Percentiles rank a stretch among this genome's conserved stretches.
These are phyloP conservation scores for Palythoa heliodiscus DNA, from an alignment of 92 coral and sea anemone species.

Conservation along the genomic window DNA sequence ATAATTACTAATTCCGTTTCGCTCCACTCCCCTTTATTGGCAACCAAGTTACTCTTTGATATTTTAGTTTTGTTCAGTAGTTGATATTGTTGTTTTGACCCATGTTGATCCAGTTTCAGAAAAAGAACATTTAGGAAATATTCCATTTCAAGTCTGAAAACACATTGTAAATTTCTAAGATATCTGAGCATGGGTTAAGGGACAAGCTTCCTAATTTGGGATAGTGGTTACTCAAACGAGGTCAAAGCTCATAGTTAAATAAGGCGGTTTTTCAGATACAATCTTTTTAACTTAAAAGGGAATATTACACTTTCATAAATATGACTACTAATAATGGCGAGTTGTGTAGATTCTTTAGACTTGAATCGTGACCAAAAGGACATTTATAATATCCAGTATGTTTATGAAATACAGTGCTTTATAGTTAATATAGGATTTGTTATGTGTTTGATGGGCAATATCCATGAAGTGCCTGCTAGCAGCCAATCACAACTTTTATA, in stretches of 20 bases:
- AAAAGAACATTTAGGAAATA: neutral
- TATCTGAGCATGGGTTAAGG: neutral
- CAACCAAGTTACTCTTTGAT: neutral
- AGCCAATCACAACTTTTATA: slow-evolving; percentile 16
- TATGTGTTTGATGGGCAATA: slow-evolving; percentile 9
- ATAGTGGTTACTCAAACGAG: neutral
- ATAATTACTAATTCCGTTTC: neutral
- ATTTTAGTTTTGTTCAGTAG: neutral
- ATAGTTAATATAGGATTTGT: neutral
- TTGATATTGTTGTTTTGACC: slow-evolving; percentile 7
- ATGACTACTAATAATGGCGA: neutral
- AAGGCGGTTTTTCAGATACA: neutral
- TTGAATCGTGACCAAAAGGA: neutral
- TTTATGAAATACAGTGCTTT: neutral
- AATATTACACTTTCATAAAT: neutral
- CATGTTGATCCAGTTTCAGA: neutral
- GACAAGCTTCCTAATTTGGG: slow-evolving; percentile 14
- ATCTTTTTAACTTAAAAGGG: neutral
- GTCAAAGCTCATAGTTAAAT: neutral
- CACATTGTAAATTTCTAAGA: neutral
- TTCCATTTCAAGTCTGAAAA: neutral
- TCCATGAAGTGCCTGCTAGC: neutral
- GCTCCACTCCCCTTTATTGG: neutral
- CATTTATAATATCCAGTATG: neutral
- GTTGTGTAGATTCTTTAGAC: neutral